phyloP scores from a whole-genome alignment of 2,888 invertebrate genomes.

The Erannis defoliaria region DNA sequence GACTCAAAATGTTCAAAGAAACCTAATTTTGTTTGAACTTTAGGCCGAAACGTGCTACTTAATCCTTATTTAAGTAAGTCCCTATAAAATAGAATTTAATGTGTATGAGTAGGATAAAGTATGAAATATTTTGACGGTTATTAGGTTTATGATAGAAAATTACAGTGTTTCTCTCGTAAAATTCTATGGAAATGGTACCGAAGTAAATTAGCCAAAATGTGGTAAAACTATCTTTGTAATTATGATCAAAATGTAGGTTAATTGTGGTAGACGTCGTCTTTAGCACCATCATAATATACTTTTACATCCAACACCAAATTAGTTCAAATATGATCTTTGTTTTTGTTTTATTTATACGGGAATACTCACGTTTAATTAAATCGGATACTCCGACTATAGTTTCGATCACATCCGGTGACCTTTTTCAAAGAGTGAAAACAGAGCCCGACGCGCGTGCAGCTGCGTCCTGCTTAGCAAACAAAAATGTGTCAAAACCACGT shows the following conservation, averaged over 20 bases:
- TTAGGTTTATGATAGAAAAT: constrained; percentile 34
- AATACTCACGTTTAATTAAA: too few species aligned
- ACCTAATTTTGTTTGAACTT: not conserved
- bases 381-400: too few species aligned
- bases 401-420: too few species aligned
- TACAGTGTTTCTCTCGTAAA: constrained; percentile 30
- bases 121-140: constrained; percentile 18
- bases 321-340: not conserved
- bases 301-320: not conserved
- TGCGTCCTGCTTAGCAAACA: too few species aligned
- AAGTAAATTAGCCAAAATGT: constrained; percentile 27
- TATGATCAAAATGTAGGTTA: constrained; percentile 9
- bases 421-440: too few species aligned
- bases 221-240: constrained; percentile 15
- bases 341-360: too few species aligned
- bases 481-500: too few species aligned
- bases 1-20: not conserved
- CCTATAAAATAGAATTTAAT: constrained; percentile 32
- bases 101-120: constrained; percentile 15
- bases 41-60: not conserved
- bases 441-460: too few species aligned
- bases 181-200: constrained; percentile 17
- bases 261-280: not conserved
- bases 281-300: not conserved
- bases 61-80: constrained; percentile 5